A percentile compares a stretch with the other conserved stretches of the same genome.
Evolutionary conservation across 2,797 vertebrate species (phyloP).

Genomic region (Pangasius krempfi): DNA sequence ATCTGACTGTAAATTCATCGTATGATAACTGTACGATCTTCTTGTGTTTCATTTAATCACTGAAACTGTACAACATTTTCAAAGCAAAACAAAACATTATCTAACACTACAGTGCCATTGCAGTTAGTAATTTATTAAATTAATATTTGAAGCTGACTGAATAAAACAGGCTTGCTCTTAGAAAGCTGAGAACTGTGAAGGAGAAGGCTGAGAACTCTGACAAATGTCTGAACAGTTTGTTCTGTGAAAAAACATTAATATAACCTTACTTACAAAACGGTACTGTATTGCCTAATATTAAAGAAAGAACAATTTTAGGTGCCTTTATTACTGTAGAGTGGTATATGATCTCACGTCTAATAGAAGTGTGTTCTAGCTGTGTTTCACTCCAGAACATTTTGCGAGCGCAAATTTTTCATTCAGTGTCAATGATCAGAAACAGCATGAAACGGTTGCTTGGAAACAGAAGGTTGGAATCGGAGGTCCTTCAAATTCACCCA

Average conservation of each 20-base stretch:
- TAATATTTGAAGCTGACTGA: neutral
- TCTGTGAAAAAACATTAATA: neutral
- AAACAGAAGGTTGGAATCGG: slow-evolving; percentile 40
- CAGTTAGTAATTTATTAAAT: neutral
- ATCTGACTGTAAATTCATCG: neutral
- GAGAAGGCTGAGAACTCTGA: neutral
- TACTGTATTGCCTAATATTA: neutral
- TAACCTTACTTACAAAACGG: neutral
- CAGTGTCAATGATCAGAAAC: neutral
- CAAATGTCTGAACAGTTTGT: neutral
- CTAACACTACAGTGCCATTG: neutral
- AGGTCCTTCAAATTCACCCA: too few species aligned
- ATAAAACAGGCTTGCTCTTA: neutral
- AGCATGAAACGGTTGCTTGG: slow-evolving; percentile 48
- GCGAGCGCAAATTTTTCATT: slow-evolving; percentile 10
- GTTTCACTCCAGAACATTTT: slow-evolving; percentile 32
- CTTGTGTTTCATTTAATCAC: neutral
- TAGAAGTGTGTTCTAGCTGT: neutral
- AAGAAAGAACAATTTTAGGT: neutral
- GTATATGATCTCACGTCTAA: neutral
- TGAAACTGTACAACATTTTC: neutral
- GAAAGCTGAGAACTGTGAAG: neutral
- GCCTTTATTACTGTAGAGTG: neutral
- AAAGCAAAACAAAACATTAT: slow-evolving; percentile 1
- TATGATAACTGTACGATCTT: neutral